These are phyloP conservation scores for Temnothorax longispinosus DNA, from an alignment of 1,140 invertebrate species.

Conservation along the genomic window DNA sequence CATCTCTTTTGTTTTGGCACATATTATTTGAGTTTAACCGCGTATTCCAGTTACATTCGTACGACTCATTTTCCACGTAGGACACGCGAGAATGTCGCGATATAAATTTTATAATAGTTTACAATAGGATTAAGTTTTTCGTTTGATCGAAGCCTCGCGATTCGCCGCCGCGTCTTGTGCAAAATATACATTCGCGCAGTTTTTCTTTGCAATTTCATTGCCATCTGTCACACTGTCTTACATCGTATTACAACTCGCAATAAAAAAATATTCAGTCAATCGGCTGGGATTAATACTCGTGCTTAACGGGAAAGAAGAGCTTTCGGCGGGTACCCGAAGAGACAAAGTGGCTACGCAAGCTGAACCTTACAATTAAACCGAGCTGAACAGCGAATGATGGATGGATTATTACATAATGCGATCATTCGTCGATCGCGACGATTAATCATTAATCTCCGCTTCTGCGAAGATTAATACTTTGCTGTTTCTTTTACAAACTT, in stretches of 20 bases:
- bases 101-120: constrained; percentile 35
- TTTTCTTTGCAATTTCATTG: constrained; percentile 50
- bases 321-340: constrained; percentile 36
- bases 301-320: constrained; percentile 72
- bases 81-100: neutral
- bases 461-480: neutral
- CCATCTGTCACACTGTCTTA: constrained; percentile 43
- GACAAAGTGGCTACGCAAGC: constrained; percentile 40
- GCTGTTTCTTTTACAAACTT: neutral
- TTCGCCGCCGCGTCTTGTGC: constrained; percentile 26
- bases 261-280: constrained; percentile 84
- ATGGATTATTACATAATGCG: neutral
- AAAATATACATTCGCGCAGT: constrained; percentile 50
- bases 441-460: neutral
- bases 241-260: constrained; percentile 65
- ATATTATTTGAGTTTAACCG: neutral
- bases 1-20: neutral
- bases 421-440: neutral
- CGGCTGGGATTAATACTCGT: constrained; percentile 79
- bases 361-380: neutral
- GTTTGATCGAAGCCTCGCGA: constrained; percentile 50
- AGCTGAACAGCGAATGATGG: neutral
- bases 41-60: neutral
- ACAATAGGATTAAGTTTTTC: constrained; percentile 57
- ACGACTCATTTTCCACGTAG: neutral